A percentile compares a stretch with the other conserved stretches of the same genome.
phyloP scores from a whole-genome alignment of 1,140 invertebrate species.

The Heterodera carotae region DNA sequence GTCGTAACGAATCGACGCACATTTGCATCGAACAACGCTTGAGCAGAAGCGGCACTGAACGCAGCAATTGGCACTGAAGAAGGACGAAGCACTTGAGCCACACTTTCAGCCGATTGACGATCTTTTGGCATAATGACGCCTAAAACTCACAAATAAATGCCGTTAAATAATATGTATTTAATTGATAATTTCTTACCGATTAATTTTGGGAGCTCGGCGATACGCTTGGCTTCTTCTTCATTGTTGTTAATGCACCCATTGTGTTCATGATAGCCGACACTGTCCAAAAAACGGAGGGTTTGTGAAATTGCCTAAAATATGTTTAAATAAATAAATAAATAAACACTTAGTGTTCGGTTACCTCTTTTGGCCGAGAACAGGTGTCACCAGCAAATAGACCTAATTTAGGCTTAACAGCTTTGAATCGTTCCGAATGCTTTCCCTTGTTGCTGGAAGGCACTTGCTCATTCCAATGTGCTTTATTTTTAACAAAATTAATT shows the following conservation, averaged over 20 bases:
- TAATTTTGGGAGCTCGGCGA: slow-evolving; percentile 12
- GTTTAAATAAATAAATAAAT: background rate
- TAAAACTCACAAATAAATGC: slow-evolving; percentile 25
- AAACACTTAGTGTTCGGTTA: background rate
- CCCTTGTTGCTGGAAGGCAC: background rate
- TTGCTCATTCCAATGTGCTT: slow-evolving; percentile 47
- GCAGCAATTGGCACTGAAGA: slow-evolving; percentile 55
- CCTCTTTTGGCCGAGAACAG: slow-evolving; percentile 60
- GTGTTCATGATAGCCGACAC: slow-evolving; percentile 61
- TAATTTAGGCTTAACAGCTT: slow-evolving; percentile 20
- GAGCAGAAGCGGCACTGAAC: slow-evolving; percentile 51
- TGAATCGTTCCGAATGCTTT: background rate
- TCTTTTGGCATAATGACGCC: slow-evolving; percentile 60
- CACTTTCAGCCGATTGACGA: slow-evolving; percentile 47
- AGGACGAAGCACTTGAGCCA: slow-evolving; percentile 52
- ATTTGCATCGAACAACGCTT: slow-evolving; percentile 49
- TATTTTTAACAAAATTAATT: slow-evolving; percentile 1
- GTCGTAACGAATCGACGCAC: slow-evolving; percentile 55
- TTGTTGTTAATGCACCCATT: slow-evolving; percentile 48
- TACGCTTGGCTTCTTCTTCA: slow-evolving; percentile 3
- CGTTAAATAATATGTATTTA: background rate
- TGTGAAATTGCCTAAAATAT: slow-evolving; percentile 49
- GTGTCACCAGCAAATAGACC: slow-evolving; percentile 62
- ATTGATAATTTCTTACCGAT: slow-evolving; percentile 11
- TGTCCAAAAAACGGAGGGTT: slow-evolving; percentile 60